Evolutionary conservation across 2,888 invertebrate species (phyloP).

Genomic region (Dryadula phaetusa): DNA sequence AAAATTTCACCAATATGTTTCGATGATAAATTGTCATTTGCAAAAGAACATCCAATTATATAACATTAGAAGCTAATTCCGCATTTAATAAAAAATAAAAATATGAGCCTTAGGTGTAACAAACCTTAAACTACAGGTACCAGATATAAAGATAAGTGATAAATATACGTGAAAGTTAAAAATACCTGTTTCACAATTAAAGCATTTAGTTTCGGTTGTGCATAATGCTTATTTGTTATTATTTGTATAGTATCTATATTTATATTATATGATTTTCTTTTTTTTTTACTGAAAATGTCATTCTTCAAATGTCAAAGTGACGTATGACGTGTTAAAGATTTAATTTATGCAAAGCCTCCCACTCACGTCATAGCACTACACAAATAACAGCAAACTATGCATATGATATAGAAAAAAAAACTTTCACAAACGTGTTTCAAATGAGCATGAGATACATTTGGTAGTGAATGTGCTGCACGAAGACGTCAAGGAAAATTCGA

Average conservation of each 20-base stretch:
- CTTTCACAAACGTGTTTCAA: background rate
- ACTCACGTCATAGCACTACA: constrained; percentile 23
- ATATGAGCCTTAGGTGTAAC: constrained; percentile 34
- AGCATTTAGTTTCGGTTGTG: constrained; percentile 80
- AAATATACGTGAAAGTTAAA: constrained; percentile 74
- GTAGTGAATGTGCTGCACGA: constrained; percentile 9
- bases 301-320: background rate
- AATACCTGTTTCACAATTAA: constrained; percentile 83
- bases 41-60: background rate
- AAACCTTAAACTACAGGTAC: constrained; percentile 64
- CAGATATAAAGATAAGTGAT: constrained; percentile 60
- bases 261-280: constrained; percentile 43
- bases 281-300: background rate
- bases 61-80: constrained; percentile 18
- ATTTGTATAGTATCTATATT: constrained; percentile 43
- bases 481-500: background rate
- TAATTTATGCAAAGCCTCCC: background rate
- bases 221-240: constrained; percentile 55
- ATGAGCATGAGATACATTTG: background rate
- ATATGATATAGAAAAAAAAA: constrained; percentile 25
- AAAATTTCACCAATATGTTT: no score
- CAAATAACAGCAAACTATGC: constrained; percentile 29
- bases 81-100: constrained; percentile 14
- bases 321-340: no score
- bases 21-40: background rate